Percentiles rank a stretch among this genome's conserved stretches.
phyloP scores from a whole-genome alignment of 1,140 invertebrate species.

The Papilio polytes region DNA sequence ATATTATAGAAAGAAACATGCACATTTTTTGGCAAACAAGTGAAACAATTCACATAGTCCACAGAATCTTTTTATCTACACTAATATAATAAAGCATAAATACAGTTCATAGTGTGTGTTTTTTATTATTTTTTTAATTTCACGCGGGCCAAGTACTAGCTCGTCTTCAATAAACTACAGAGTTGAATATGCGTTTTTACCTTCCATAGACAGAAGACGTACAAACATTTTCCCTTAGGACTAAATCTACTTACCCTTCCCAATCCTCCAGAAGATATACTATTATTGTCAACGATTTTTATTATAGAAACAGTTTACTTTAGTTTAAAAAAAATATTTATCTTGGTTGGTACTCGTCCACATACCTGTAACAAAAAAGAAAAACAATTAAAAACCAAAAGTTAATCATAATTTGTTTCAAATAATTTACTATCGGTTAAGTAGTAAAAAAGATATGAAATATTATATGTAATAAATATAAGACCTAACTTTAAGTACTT shows the following conservation, averaged over 20 bases:
- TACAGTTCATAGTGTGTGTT: no score
- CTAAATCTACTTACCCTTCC: background rate
- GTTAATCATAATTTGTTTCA: background rate
- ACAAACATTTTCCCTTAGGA: no score
- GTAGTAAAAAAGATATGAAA: background rate
- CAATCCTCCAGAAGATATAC: background rate
- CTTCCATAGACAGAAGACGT: no score
- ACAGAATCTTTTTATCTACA: no score
- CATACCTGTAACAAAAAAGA: constrained; percentile 9
- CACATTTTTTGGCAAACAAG: no score
- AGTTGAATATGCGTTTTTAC: no score
- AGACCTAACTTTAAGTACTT: constrained; percentile 16
- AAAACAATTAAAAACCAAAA: background rate
- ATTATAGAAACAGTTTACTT: background rate
- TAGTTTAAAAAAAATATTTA: background rate
- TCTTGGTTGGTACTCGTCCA: background rate
- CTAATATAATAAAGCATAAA: no score
- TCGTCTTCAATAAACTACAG: no score
- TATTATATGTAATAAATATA: background rate
- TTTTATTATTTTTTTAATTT: no score
- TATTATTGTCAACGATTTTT: background rate
- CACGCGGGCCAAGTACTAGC: no score
- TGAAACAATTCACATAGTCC: no score
- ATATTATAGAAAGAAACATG: no score
- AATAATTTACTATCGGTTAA: background rate